Evolutionary conservation across 2,888 invertebrate species (phyloP).

Genomic region (Muscina levida): DNA sequence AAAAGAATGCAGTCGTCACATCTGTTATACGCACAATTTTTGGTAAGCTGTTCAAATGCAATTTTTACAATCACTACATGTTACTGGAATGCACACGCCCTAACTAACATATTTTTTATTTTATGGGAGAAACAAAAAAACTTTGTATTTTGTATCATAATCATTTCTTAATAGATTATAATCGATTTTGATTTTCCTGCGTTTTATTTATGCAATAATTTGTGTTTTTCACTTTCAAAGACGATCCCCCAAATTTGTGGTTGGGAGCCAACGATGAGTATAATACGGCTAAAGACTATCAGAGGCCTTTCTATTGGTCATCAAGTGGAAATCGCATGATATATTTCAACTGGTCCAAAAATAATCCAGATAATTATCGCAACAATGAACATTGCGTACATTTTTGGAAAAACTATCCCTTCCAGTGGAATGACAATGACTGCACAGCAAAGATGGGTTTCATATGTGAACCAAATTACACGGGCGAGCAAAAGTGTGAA

Average conservation of each 20-base stretch:
- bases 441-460: conserved; percentile 26
- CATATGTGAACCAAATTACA: conserved; percentile 30
- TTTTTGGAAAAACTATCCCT: not conserved
- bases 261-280: conserved; percentile 42
- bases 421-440: conserved; percentile 26
- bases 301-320: conserved; percentile 35
- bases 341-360: conserved; percentile 2
- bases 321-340: conserved; percentile 7
- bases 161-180: too few relatives aligned
- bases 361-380: not conserved
- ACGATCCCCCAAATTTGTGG: conserved; percentile 24
- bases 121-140: too few relatives aligned
- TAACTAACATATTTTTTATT: too few relatives aligned
- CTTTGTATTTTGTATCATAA: too few relatives aligned
- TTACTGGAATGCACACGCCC: too few relatives aligned
- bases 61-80: too few relatives aligned
- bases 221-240: too few relatives aligned
- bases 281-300: not conserved
- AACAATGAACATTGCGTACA: conserved; percentile 32
- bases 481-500: not conserved
- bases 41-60: conserved; percentile 2
- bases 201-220: too few relatives aligned
- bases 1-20: not conserved
- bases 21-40: not conserved
- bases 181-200: too few relatives aligned